These are phyloP conservation scores for Trichechus manatus DNA, from an alignment of 2,113 vertebrate species.

Conservation along the genomic window DNA sequence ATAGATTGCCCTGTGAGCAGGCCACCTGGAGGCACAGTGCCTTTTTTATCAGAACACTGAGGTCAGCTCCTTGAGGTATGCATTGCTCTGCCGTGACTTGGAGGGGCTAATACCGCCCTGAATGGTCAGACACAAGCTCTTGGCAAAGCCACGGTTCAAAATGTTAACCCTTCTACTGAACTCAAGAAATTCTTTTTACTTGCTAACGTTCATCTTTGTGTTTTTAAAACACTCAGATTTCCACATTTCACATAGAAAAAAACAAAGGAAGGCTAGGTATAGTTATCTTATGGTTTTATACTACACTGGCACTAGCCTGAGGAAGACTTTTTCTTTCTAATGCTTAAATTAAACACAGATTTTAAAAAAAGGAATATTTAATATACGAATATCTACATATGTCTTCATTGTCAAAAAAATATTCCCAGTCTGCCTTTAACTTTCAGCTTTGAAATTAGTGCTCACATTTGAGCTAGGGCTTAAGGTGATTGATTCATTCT, in stretches of 20 bases:
- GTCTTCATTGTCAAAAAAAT: constrained; percentile 36
- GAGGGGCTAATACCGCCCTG: no score
- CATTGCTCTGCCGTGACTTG: not conserved
- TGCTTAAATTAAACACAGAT: not conserved
- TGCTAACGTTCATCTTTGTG: not conserved
- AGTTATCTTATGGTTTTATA: not conserved
- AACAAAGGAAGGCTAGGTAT: not conserved
- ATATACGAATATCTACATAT: constrained; percentile 47
- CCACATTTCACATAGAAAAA: not conserved
- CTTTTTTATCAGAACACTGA: not conserved
- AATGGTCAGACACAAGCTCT: no score
- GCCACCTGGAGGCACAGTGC: not conserved
- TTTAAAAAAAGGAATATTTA: constrained; percentile 40
- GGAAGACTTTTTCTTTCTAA: not conserved
- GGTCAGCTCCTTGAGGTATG: not conserved
- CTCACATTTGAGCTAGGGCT: constrained; percentile 89
- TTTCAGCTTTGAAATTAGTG: constrained; percentile 80
- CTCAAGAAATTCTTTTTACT: not conserved
- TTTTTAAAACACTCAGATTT: not conserved
- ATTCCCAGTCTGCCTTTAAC: constrained; percentile 28
- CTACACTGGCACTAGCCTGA: constrained; percentile 4
- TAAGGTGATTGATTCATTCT: constrained; percentile 93
- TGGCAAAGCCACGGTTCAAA: not conserved
- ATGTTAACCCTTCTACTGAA: not conserved
- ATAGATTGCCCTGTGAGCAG: not conserved